Evolutionary conservation across 2,797 vertebrate genomes (phyloP).

Genomic region (Karalla daura): DNA sequence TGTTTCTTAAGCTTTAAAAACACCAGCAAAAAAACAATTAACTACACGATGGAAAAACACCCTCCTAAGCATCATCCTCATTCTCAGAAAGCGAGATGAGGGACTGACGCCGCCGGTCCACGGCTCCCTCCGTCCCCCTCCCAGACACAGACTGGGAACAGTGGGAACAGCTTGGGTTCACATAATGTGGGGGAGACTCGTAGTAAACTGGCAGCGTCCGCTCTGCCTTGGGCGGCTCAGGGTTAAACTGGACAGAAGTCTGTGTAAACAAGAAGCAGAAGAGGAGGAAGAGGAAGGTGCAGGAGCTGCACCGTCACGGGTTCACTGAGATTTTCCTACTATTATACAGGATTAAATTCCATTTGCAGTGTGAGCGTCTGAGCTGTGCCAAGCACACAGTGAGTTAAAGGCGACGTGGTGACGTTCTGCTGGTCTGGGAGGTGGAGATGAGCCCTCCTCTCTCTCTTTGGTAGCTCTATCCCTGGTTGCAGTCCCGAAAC

Average conservation of each 20-base stretch:
- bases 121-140: background rate
- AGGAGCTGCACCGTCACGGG: background rate
- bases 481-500: background rate
- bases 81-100: background rate
- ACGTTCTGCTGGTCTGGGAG: background rate
- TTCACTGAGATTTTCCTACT: background rate
- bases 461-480: constrained; percentile 14
- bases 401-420: background rate
- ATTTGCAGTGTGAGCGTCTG: background rate
- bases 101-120: background rate
- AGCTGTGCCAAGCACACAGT: background rate
- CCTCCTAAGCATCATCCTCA: background rate
- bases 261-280: background rate
- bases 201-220: background rate
- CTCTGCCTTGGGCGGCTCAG: background rate
- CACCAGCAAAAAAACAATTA: background rate
- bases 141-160: background rate
- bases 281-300: background rate
- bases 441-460: background rate
- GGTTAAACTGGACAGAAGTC: background rate
- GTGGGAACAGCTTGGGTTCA: background rate
- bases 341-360: background rate
- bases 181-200: too few species aligned
- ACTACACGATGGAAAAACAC: background rate
- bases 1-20: background rate